phyloP scores from a whole-genome alignment of 2,113 vertebrate genomes.

The Leuciscus idus region DNA sequence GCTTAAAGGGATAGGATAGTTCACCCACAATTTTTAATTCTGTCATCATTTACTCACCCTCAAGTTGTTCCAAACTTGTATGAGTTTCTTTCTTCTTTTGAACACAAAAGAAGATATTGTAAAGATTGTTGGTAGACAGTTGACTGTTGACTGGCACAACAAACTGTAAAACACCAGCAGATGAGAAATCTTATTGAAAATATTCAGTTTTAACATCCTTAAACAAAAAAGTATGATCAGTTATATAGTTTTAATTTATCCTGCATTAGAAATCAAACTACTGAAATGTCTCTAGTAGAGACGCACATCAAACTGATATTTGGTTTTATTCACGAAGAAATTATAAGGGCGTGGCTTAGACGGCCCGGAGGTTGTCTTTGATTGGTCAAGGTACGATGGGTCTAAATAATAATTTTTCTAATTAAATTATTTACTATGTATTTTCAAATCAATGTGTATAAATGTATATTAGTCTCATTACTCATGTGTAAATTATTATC shows the following conservation, averaged over 20 bases:
- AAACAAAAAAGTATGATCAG: not conserved
- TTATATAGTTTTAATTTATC: not conserved
- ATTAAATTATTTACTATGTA: not conserved
- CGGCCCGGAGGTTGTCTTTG: not conserved
- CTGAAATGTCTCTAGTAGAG: not conserved
- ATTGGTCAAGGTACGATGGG: not conserved
- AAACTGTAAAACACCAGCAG: not conserved
- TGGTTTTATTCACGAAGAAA: not conserved
- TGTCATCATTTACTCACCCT: no score
- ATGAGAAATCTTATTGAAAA: not conserved
- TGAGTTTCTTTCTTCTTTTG: no score
- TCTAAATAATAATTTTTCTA: not conserved
- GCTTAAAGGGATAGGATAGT: not conserved
- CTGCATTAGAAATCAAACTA: not conserved
- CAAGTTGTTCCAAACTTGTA: no score
- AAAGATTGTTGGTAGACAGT: no score
- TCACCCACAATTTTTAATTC: no score
- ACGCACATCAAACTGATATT: not conserved
- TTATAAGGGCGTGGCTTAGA: not conserved
- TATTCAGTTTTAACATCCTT: not conserved
- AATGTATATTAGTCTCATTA: not conserved
- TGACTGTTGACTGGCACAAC: not conserved
- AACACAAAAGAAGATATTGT: no score
- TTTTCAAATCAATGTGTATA: no score
- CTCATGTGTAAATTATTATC: not conserved